A percentile compares a stretch with the other conserved stretches of the same genome.
phyloP scores from a whole-genome alignment of 2,888 invertebrate species.

The Philereme vetulata region DNA sequence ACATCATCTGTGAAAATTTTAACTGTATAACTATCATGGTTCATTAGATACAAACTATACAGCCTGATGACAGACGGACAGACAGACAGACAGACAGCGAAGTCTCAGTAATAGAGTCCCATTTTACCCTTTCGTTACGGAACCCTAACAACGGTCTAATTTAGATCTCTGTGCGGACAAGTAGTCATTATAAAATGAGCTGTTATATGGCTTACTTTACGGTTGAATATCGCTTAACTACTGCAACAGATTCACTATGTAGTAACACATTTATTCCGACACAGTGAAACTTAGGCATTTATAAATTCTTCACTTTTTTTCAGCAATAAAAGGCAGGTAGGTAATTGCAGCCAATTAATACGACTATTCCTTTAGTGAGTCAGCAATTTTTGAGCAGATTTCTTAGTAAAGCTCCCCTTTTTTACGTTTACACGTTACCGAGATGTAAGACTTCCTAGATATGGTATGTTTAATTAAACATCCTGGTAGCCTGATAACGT shows the following conservation, averaged over 20 bases:
- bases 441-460: conserved; percentile 19
- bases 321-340: conserved; percentile 33
- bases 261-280: too few relatives aligned
- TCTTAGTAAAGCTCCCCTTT: conserved; percentile 25
- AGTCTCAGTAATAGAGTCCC: too few relatives aligned
- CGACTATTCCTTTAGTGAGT: conserved; percentile 35
- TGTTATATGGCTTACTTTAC: neutral
- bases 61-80: too few relatives aligned
- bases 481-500: too few relatives aligned
- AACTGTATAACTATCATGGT: too few relatives aligned
- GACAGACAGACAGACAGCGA: too few relatives aligned
- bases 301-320: conserved; percentile 5
- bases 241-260: neutral
- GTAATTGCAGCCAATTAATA: conserved; percentile 32
- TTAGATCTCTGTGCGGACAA: too few relatives aligned
- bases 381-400: conserved; percentile 31
- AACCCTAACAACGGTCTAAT: too few relatives aligned
- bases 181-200: neutral
- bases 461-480: neutral
- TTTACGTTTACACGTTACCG: conserved; percentile 15
- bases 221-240: neutral
- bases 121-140: too few relatives aligned
- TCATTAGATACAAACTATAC: too few relatives aligned
- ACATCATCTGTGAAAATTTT: too few relatives aligned
- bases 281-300: neutral